phyloP scores from a whole-genome alignment of 2,797 vertebrate species.

The Euthynnus affinis region DNA sequence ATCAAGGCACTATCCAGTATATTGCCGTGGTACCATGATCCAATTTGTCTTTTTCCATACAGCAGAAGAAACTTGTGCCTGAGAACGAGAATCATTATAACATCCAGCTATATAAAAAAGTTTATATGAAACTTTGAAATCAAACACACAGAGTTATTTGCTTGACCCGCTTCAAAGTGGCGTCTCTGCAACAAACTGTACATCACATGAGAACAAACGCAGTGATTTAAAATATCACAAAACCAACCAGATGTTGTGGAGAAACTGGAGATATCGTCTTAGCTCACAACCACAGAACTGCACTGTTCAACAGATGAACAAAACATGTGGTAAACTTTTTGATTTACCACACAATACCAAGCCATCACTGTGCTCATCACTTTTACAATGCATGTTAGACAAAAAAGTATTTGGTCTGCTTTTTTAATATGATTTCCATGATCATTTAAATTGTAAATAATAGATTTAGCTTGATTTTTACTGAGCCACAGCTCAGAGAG shows the following conservation, averaged over 20 bases:
- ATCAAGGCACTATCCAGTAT: not conserved
- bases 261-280: constrained; percentile 37
- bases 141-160: constrained; percentile 20
- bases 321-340: constrained; percentile 30
- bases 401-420: not conserved
- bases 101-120: constrained; percentile 3
- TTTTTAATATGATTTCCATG: not conserved
- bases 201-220: constrained; percentile 40
- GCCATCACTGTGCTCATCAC: constrained; percentile 17
- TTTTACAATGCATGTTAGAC: not conserved
- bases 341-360: constrained; percentile 8
- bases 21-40: not conserved
- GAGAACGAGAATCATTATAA: constrained; percentile 6
- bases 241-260: constrained; percentile 44
- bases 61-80: not conserved
- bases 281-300: constrained; percentile 30
- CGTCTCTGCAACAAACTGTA: constrained; percentile 8
- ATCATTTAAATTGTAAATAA: constrained; percentile 8
- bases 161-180: not conserved
- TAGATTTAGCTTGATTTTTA: constrained; percentile 8
- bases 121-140: constrained; percentile 38
- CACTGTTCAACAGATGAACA: constrained; percentile 31
- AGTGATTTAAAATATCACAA: constrained; percentile 35
- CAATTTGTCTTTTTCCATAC: constrained; percentile 1
- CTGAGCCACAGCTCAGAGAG: not conserved